A percentile compares a stretch with the other conserved stretches of the same genome.
These are phyloP conservation scores for Peromyscus aztecus DNA, from an alignment of 2,797 vertebrate genomes.

Conservation along the genomic window DNA sequence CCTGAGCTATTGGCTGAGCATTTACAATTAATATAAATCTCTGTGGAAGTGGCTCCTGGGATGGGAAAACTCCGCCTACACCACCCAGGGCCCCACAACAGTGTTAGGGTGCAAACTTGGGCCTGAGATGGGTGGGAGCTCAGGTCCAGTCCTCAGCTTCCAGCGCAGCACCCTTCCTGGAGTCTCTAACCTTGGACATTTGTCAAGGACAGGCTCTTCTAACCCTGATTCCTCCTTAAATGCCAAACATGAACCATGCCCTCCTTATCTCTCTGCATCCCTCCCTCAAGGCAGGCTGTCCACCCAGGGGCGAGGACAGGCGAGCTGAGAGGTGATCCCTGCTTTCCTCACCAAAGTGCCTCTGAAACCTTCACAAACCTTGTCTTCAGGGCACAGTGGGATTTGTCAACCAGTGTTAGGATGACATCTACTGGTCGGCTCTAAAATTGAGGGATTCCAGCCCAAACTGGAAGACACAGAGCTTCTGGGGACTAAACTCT, in stretches of 20 bases:
- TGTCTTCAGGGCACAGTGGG: rapidly evolving
- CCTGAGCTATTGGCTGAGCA: too few relatives aligned
- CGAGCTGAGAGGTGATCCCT: background rate
- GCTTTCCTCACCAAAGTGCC: background rate
- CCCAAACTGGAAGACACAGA: background rate
- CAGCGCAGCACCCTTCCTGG: background rate
- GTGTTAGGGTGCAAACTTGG: background rate
- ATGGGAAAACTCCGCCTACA: background rate
- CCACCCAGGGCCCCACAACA: background rate
- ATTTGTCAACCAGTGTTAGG: background rate
- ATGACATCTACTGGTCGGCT: slow-evolving; percentile 32
- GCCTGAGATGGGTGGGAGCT: background rate
- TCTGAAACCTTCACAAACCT: background rate
- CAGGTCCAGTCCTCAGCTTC: background rate
- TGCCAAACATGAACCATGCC: background rate
- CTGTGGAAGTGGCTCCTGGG: too few relatives aligned
- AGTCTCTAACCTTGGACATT: background rate
- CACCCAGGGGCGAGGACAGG: background rate
- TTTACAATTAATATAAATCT: too few relatives aligned
- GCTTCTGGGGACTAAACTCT: background rate
- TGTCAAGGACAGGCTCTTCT: rapidly evolving
- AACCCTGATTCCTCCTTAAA: rapidly evolving
- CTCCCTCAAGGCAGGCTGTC: background rate
- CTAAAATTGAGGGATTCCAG: background rate
- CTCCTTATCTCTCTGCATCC: too few relatives aligned